These are phyloP conservation scores for Darevskia mixta DNA, from an alignment of 2,797 vertebrate genomes.

Conservation along the genomic window DNA sequence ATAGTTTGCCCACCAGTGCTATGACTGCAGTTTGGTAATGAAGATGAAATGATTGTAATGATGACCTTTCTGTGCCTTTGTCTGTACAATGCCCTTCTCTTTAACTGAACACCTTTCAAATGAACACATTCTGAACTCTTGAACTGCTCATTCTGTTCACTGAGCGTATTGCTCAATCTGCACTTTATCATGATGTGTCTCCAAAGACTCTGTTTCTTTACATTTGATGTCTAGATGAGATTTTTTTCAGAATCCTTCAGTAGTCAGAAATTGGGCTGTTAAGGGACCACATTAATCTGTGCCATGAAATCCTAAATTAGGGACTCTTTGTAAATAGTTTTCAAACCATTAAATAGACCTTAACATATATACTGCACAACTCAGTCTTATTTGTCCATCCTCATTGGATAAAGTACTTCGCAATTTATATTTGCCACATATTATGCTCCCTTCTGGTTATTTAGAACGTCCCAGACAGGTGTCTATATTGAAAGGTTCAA, in stretches of 20 bases:
- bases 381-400: constrained; percentile 73
- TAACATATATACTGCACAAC: constrained; percentile 33
- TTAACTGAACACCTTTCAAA: constrained; percentile 80
- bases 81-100: constrained; percentile 76
- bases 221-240: constrained; percentile 76
- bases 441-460: constrained; percentile 58
- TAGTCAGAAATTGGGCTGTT: constrained; percentile 82
- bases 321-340: constrained; percentile 63
- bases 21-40: constrained; percentile 69
- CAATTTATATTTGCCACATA: constrained; percentile 69
- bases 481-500: constrained; percentile 54
- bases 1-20: constrained; percentile 50
- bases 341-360: constrained; percentile 19
- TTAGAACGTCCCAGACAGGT: constrained; percentile 60
- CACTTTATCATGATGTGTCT: constrained; percentile 81
- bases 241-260: constrained; percentile 78
- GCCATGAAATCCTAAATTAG: constrained; percentile 76
- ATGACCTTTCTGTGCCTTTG: constrained; percentile 82
- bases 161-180: constrained; percentile 73
- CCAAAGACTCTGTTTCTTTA: constrained; percentile 78
- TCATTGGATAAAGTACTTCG: constrained; percentile 71
- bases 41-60: constrained; percentile 77
- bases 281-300: constrained; percentile 78
- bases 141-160: constrained; percentile 78
- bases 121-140: constrained; percentile 79